A percentile compares a stretch with the other conserved stretches of the same genome.
These are phyloP conservation scores for Lepidochrysops patricia DNA, from an alignment of 2,888 invertebrate species.

Conservation along the genomic window DNA sequence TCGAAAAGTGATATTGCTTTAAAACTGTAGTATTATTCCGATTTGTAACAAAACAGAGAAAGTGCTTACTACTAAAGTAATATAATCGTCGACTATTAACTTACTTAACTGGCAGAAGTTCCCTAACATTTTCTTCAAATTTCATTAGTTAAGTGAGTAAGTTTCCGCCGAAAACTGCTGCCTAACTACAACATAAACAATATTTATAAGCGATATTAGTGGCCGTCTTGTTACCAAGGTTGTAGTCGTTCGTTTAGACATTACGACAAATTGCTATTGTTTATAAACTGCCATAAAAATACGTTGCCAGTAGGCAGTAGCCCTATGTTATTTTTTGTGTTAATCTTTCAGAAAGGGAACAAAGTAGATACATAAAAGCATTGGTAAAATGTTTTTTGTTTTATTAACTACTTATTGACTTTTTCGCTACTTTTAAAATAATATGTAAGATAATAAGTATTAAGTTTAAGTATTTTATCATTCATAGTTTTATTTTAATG, in stretches of 20 bases:
- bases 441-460: no score
- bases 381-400: constrained; percentile 11
- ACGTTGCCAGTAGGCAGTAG: constrained; percentile 19
- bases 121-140: not conserved
- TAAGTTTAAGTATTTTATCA: no score
- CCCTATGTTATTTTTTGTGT: constrained; percentile 12
- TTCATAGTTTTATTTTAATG: not conserved
- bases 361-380: not conserved
- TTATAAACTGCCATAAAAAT: constrained; percentile 30
- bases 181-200: constrained; percentile 2
- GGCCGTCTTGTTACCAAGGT: constrained; percentile 9
- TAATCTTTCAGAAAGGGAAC: constrained; percentile 9
- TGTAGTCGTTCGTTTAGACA: constrained; percentile 26
- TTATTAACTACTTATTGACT: constrained; percentile 3
- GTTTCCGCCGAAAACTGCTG: not conserved
- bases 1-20: no score
- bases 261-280: constrained; percentile 39
- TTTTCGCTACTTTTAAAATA: not conserved
- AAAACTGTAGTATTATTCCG: no score
- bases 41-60: no score
- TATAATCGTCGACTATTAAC: not conserved
- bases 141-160: not conserved
- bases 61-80: no score
- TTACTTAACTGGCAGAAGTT: not conserved
- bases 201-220: constrained; percentile 9